Conservation (phyloP, 1,140 invertebrate species). For the Bombus pascuorum region DNA sequence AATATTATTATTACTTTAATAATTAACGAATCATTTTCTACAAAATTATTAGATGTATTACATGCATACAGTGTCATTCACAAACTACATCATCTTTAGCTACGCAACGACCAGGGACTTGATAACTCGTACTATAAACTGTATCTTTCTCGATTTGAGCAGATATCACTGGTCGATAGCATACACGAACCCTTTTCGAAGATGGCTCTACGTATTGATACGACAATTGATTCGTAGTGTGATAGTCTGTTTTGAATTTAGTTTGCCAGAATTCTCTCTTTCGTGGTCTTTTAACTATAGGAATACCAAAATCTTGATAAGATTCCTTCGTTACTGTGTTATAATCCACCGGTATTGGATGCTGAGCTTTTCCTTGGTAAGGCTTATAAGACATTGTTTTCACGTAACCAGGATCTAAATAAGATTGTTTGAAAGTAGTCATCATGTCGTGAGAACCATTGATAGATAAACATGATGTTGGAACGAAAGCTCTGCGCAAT, state of each 20-base stretch:
- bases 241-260: slow-evolving; percentile 30
- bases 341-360: background rate
- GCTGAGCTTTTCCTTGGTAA: background rate
- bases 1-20: slow-evolving; percentile 43
- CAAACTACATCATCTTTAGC: background rate
- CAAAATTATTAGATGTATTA: background rate
- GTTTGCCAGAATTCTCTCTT: slow-evolving; percentile 23
- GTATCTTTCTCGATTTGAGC: slow-evolving; percentile 22
- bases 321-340: slow-evolving; percentile 26
- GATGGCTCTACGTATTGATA: slow-evolving; percentile 4
- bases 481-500: background rate
- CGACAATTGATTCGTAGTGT: slow-evolving; percentile 14
- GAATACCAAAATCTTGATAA: slow-evolving; percentile 3
- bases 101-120: slow-evolving; percentile 2
- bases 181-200: background rate
- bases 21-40: background rate
- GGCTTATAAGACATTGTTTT: background rate
- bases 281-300: background rate
- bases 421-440: background rate
- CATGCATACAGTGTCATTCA: background rate
- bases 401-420: background rate
- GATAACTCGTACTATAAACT: slow-evolving; percentile 23
- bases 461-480: slow-evolving; percentile 3
- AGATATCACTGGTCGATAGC: background rate
- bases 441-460: slow-evolving; percentile 22